Evolutionary conservation across 2,113 vertebrate genomes (phyloP).

Genomic region (Grus americana): DNA sequence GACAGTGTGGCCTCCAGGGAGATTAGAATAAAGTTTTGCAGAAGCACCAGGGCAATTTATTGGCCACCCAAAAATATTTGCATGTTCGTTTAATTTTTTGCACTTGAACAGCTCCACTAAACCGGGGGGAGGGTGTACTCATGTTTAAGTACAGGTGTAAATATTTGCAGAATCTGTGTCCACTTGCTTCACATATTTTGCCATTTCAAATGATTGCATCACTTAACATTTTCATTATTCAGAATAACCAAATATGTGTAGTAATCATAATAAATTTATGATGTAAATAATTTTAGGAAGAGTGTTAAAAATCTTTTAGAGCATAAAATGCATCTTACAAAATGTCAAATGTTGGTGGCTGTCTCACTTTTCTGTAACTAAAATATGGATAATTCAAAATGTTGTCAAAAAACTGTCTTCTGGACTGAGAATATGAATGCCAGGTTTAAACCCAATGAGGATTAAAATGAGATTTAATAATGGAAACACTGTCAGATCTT

Average conservation of each 20-base stretch:
- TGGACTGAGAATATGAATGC: background rate
- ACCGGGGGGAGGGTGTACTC: background rate
- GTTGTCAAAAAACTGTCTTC: background rate
- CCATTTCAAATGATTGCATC: background rate
- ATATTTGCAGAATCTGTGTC: background rate
- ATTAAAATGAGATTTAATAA: constrained; percentile 34
- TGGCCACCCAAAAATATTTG: background rate
- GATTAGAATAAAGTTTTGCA: background rate
- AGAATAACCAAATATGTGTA: background rate
- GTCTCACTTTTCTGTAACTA: background rate
- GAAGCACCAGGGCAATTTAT: background rate
- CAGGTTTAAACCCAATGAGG: background rate
- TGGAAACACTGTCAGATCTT: constrained; percentile 17
- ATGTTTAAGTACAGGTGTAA: background rate
- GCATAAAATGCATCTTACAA: background rate
- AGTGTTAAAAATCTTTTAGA: background rate
- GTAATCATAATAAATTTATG: background rate
- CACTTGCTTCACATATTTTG: background rate
- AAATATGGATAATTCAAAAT: background rate
- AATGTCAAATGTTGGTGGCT: background rate
- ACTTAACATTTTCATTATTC: background rate
- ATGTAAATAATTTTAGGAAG: background rate
- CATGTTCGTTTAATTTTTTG: background rate
- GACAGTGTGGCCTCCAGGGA: background rate
- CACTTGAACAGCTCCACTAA: background rate